These are phyloP conservation scores for Drosophila malerkotliana DNA, from an alignment of 1,140 invertebrate genomes.

Conservation along the genomic window DNA sequence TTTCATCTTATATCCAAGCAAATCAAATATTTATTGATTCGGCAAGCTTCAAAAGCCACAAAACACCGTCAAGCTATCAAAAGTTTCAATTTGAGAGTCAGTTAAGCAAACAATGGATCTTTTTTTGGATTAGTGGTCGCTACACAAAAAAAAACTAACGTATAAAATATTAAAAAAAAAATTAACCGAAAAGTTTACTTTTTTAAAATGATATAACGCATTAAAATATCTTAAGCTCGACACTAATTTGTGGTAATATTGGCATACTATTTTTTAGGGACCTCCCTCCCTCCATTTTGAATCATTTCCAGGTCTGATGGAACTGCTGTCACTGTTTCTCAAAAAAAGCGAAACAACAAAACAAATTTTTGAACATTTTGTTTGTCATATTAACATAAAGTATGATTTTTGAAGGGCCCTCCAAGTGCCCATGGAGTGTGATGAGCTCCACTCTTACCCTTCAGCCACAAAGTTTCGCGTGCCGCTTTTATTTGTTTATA, in stretches of 20 bases:
- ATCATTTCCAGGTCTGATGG: conserved; percentile 5
- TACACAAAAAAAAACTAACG: background rate
- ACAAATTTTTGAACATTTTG: conserved; percentile 52
- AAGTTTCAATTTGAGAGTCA: conserved; percentile 33
- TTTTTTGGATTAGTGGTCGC: conserved; percentile 1
- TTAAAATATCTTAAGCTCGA: no score
- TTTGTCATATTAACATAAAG: conserved; percentile 65
- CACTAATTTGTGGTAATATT: no score
- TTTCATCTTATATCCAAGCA: background rate
- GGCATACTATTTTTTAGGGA: background rate
- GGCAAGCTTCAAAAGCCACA: conserved; percentile 31
- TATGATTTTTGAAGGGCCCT: conserved; percentile 60
- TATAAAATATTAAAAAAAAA: background rate
- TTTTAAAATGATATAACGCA: no score
- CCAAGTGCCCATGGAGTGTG: conserved; percentile 31
- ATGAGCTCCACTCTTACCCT: conserved; percentile 25
- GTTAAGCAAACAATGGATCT: conserved; percentile 31
- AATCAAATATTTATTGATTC: conserved; percentile 1
- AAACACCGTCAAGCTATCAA: conserved; percentile 12
- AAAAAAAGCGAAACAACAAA: background rate
- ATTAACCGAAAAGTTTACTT: no score
- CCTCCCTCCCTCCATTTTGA: conserved; percentile 1
- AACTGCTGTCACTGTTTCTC: conserved; percentile 20
- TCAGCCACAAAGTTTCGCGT: conserved; percentile 48
- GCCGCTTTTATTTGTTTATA: conserved; percentile 55